Conservation (phyloP, 2,797 vertebrate species). For the Typhlichthys subterraneus region DNA sequence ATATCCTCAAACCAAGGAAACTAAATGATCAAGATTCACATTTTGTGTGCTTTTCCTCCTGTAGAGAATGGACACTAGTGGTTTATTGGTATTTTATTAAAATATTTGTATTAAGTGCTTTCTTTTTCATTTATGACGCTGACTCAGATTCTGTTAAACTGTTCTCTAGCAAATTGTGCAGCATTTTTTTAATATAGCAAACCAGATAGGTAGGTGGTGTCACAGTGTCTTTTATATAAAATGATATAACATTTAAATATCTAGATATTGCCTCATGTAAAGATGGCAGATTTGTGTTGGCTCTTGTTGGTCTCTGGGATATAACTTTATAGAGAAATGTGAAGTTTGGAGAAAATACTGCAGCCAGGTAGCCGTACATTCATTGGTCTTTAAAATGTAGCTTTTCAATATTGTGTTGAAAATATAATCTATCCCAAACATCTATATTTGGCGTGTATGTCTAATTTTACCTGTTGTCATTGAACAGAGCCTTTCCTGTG, state of each 20-base stretch:
- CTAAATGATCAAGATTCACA: neutral
- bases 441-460: constrained; percentile 22
- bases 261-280: too few relatives aligned
- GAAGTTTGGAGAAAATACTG: constrained; percentile 5
- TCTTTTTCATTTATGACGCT: too few relatives aligned
- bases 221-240: too few relatives aligned
- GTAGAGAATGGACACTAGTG: neutral
- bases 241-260: too few relatives aligned
- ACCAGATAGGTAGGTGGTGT: too few relatives aligned
- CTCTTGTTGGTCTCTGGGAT: neutral
- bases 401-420: constrained; percentile 29
- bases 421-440: constrained; percentile 48
- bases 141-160: too few relatives aligned
- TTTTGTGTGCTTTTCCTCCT: neutral
- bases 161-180: too few relatives aligned
- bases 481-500: constrained; percentile 4
- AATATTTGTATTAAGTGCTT: neutral
- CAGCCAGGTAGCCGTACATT: neutral
- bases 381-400: neutral
- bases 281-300: neutral
- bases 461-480: constrained; percentile 48
- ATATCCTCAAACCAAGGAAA: neutral
- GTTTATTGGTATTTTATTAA: neutral
- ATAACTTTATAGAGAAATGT: neutral
- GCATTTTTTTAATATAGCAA: too few relatives aligned